A percentile compares a stretch with the other conserved stretches of the same genome.
Evolutionary conservation across 2,797 vertebrate genomes (phyloP).

Genomic region (Chromis chromis): DNA sequence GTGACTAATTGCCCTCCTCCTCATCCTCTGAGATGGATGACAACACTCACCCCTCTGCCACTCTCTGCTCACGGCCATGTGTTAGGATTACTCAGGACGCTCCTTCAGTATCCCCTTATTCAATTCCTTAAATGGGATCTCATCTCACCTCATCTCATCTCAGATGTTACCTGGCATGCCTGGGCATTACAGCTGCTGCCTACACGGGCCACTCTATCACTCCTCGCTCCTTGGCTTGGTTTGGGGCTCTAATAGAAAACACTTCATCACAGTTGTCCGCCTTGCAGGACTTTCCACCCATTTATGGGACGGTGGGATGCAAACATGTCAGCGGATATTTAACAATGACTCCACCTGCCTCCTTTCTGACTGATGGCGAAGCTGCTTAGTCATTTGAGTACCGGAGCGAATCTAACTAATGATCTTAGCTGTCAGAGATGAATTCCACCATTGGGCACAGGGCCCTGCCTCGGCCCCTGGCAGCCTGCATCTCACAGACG

Average conservation of each 20-base stretch:
- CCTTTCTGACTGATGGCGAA: constrained; percentile 49
- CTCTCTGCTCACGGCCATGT: constrained; percentile 26
- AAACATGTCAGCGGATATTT: constrained; percentile 64
- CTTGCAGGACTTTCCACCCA: constrained; percentile 47
- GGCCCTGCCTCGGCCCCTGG: constrained; percentile 42
- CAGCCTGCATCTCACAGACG: constrained; percentile 39
- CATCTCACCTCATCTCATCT: constrained; percentile 52
- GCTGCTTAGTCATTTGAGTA: constrained; percentile 70
- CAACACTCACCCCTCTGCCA: constrained; percentile 40
- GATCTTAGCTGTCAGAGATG: constrained; percentile 70
- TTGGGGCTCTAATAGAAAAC: constrained; percentile 69
- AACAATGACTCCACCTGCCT: constrained; percentile 56
- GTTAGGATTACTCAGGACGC: constrained; percentile 56
- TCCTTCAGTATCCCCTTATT: constrained; percentile 50
- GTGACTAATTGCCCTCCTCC: constrained; percentile 64
- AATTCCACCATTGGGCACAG: constrained; percentile 51
- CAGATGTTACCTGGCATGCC: constrained; percentile 50
- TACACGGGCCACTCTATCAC: constrained; percentile 54
- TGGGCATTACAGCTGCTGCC: constrained; percentile 41
- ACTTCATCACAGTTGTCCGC: constrained; percentile 69
- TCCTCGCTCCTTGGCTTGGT: constrained; percentile 56
- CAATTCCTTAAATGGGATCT: constrained; percentile 55
- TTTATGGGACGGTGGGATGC: constrained; percentile 58
- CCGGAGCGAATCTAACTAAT: constrained; percentile 69
- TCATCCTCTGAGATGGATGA: constrained; percentile 48